Base-by-base conservation (phyloP, 2,113 vertebrate genomes). In the Apus apus region DNA sequence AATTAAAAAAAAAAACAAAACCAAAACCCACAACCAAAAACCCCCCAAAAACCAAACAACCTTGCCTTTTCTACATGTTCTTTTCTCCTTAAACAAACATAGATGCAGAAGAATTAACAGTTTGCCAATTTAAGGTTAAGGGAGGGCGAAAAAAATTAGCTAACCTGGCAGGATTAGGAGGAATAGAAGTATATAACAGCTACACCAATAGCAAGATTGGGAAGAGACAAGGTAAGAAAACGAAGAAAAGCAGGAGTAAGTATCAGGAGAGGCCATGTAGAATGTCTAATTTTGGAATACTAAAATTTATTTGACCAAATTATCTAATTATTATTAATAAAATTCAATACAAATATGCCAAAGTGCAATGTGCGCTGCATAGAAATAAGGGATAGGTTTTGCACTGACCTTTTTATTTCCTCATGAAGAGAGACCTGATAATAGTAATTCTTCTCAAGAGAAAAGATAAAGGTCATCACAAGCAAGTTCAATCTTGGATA, bases 381-480 rank as follows among this genome's bases (percentile, higher is more conserved):
- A 85, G 72, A 95, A 90, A 92, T 85, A 90, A 74, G 70, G 46
- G 43, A 87, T 64, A 29, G 34, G 32, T 6, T 96, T 95, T 91
- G 76, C 58, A 82, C 56, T 93, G 93, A 96, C 91, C 89, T 96
- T 96, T 97, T 87, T 92, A 88, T 78, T 85, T 95, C 65, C 40
- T 93, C 36, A 40, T 86, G 60, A 87, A 96, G 62, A 83, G 89
- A 94, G 74, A 76, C 70, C 40, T 58, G 67, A 77, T 95, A 95
- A 95, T 32, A 91, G 57, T 48, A 84, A 92, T 92, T 94, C 65
- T 96, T 89, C 94, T 96, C 85, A 81, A 90, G 89, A 96, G 86
- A 76, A 81, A 87, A 96, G 68, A 92, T 93, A 91, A 97, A 97
- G 93, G 94, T 96, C 94, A 96, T 66, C 87, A 85, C 29, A 84